phyloP scores from a whole-genome alignment of 1,140 invertebrate species.

The Caerostris darwini region DNA sequence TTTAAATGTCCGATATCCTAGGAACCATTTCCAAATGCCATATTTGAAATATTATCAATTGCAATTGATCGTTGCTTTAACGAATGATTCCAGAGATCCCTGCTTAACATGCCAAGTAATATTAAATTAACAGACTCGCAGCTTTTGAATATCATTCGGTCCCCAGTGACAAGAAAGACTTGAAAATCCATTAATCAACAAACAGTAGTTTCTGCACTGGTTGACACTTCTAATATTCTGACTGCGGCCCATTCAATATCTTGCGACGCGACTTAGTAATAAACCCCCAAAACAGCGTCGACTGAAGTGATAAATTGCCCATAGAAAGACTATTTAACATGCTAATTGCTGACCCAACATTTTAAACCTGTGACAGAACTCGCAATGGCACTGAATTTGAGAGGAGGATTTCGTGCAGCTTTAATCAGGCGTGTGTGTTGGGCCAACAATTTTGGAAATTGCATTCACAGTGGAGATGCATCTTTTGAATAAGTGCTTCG shows the following conservation, averaged over 20 bases:
- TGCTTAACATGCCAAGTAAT: conserved; percentile 26
- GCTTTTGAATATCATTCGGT: conserved; percentile 40
- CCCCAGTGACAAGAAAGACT: conserved; percentile 34
- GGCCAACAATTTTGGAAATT: too few species aligned
- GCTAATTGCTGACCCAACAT: conserved; percentile 54
- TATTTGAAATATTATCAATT: conserved; percentile 37
- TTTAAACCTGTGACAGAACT: not conserved
- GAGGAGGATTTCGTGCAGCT: not conserved
- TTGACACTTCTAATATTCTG: conserved; percentile 43
- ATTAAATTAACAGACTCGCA: conserved; percentile 21
- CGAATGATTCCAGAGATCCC: not conserved
- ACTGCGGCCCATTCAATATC: conserved; percentile 41
- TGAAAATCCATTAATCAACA: conserved; percentile 56
- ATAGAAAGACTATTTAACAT: conserved; percentile 53
- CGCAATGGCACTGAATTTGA: not conserved
- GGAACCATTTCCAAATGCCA: not conserved
- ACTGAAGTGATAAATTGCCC: conserved; percentile 37
- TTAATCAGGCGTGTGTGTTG: not conserved
- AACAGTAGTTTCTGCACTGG: conserved; percentile 26
- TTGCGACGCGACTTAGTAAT: conserved; percentile 40
- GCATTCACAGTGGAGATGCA: too few species aligned
- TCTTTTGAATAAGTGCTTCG: too few species aligned
- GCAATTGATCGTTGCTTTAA: conserved; percentile 12
- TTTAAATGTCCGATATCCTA: not conserved
- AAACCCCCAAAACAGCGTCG: not conserved